Evolutionary conservation across 2,113 vertebrate genomes (phyloP), one percentile per base, ranked within the genome.

Genomic region (Laterallus jamaicensis): DNA sequence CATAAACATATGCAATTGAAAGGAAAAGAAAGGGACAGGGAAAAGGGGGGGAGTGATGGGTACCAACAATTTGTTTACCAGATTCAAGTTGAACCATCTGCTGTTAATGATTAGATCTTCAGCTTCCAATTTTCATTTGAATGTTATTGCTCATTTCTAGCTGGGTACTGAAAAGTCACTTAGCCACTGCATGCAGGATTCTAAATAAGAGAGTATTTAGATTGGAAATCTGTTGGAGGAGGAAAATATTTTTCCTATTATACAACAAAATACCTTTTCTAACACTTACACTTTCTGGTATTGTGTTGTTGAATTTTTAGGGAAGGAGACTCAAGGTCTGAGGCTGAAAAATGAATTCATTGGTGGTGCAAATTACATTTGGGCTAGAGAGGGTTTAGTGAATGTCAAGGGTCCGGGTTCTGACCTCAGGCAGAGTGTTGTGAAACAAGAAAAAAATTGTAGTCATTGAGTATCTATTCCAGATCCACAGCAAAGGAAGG

Each of bases 91-190:
- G 96, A 98, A 96, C 96, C 98, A 98, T 98, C 98, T 98, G 98
- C 97, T 98, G 95, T 97, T 98, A 98, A 98, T 98, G 97, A 98
- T 98, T 97, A 98, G 96, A 98, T 98, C 96, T 97, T 98, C 96
- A 96, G 96, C 95, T 98, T 98, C 97, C 97, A 97, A 98, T 98
- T 98, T 98, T 98, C 96, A 54, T 97, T 98, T 97, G 97, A 98
- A 98, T 97, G 95, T 98, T 98, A 98, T 97, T 98, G 97, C 97
- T 98, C 96, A 96, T 97, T 98, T 98, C 97, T 98, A 97, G 95
- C 32, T 29, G 95, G 91, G 93, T 95, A 92, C 89, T 1, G 10
- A 86, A 90, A 95, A 18, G 11, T 92, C 96, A 96, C 93, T 97
- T 98, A 88, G 87, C 85, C 87, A 93, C 62, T 92, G 90, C 66